These are phyloP conservation scores for Erynnis tages DNA, from an alignment of 2,888 invertebrate species.

Conservation along the genomic window DNA sequence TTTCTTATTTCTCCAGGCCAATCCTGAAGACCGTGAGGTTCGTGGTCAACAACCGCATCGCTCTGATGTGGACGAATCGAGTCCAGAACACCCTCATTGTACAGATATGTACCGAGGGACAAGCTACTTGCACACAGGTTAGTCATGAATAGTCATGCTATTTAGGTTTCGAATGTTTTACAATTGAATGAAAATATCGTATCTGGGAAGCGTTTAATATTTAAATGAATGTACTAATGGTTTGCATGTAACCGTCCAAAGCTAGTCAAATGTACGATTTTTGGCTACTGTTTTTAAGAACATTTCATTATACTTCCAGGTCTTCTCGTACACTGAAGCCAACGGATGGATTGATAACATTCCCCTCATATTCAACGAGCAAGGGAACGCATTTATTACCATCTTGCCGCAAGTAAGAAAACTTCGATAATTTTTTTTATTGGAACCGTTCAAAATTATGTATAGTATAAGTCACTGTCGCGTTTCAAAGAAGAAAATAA, in stretches of 20 bases:
- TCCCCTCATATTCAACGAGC: conserved; percentile 85
- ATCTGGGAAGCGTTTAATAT: too few relatives aligned
- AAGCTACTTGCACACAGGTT: conserved; percentile 53
- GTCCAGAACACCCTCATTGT: conserved; percentile 86
- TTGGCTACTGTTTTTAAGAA: too few relatives aligned
- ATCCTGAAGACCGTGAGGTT: conserved; percentile 88
- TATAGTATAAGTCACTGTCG: too few relatives aligned
- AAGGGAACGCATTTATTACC: conserved; percentile 86
- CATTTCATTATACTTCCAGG: conserved; percentile 63
- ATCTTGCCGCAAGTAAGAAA: conserved; percentile 84
- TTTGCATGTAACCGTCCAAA: too few relatives aligned
- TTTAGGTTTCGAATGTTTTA: too few relatives aligned
- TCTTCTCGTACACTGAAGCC: conserved; percentile 65
- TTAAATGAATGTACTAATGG: too few relatives aligned
- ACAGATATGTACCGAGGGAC: conserved; percentile 81
- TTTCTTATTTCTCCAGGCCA: conserved; percentile 59
- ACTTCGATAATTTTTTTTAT: background rate
- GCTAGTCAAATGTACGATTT: too few relatives aligned
- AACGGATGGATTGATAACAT: conserved; percentile 92
- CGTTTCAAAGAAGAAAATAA: too few relatives aligned
- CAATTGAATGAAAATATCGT: too few relatives aligned
- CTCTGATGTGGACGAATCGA: conserved; percentile 94
- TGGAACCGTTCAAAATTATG: too few relatives aligned
- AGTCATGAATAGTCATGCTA: background rate
- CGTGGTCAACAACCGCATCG: conserved; percentile 85